phyloP scores from a whole-genome alignment of 2,113 vertebrate species.

The Pipra filicauda region DNA sequence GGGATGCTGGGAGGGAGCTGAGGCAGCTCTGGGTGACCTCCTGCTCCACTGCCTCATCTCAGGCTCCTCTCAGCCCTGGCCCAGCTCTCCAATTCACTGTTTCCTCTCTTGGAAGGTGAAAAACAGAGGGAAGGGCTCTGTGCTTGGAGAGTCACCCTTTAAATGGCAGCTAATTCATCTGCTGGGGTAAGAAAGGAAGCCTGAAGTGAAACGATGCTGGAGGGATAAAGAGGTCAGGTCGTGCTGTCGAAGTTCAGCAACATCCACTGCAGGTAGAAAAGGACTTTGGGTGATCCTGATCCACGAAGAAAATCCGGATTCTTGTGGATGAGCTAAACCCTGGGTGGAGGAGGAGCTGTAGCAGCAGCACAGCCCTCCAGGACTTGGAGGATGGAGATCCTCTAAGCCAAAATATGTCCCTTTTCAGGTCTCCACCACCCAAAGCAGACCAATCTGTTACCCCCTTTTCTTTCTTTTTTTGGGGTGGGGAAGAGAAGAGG shows the following conservation, averaged over 20 bases:
- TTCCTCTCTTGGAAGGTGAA: neutral
- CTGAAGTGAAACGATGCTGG: fast-evolving
- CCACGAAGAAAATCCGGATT: neutral
- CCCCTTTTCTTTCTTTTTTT: neutral
- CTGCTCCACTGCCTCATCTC: neutral
- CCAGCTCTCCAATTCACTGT: fast-evolving
- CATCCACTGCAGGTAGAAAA: neutral
- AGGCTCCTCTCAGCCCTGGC: neutral
- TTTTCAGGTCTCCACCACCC: neutral
- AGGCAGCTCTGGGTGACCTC: neutral
- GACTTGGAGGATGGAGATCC: neutral
- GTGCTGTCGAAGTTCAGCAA: neutral
- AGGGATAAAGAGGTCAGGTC: neutral
- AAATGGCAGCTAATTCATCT: neutral
- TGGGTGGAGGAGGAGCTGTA: neutral
- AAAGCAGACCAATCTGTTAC: neutral
- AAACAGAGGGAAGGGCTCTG: neutral
- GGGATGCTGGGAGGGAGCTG: neutral
- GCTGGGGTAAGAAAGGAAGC: neutral
- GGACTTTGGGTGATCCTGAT: neutral
- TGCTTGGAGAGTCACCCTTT: neutral
- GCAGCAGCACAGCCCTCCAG: neutral
- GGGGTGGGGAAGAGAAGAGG: neutral
- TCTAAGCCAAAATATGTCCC: fast-evolving
- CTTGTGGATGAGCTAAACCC: neutral